Conservation (phyloP, 2,113 vertebrate species). For the Orthonyx spaldingii region DNA sequence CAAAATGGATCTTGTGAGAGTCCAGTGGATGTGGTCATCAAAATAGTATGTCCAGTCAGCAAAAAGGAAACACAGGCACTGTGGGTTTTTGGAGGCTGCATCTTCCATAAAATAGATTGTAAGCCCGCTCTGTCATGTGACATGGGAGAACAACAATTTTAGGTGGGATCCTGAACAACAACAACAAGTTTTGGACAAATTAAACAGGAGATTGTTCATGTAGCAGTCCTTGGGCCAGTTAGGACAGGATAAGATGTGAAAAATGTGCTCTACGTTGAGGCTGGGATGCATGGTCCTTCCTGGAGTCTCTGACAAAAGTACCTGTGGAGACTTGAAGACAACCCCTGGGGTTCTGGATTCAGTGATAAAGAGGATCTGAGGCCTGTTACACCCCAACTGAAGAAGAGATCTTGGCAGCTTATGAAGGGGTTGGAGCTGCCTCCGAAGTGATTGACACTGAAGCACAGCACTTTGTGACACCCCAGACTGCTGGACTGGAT, state of each 20-base stretch:
- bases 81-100: background rate
- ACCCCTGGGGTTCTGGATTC: background rate
- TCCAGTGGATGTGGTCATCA: background rate
- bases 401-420: background rate
- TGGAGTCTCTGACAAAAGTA: background rate
- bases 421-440: fast-evolving
- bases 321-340: no score
- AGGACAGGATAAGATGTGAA: background rate
- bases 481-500: background rate
- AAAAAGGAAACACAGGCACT: background rate
- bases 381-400: background rate
- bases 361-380: background rate
- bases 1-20: background rate
- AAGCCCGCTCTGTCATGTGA: background rate
- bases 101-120: background rate
- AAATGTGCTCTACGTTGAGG: background rate
- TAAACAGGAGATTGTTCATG: background rate
- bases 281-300: background rate
- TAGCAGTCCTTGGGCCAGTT: background rate
- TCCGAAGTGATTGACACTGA: background rate
- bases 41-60: background rate
- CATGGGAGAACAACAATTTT: fast-evolving
- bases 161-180: background rate
- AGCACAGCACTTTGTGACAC: background rate
- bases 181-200: background rate